phyloP scores from a whole-genome alignment of 2,888 invertebrate genomes.

The Epirrita christyi region DNA sequence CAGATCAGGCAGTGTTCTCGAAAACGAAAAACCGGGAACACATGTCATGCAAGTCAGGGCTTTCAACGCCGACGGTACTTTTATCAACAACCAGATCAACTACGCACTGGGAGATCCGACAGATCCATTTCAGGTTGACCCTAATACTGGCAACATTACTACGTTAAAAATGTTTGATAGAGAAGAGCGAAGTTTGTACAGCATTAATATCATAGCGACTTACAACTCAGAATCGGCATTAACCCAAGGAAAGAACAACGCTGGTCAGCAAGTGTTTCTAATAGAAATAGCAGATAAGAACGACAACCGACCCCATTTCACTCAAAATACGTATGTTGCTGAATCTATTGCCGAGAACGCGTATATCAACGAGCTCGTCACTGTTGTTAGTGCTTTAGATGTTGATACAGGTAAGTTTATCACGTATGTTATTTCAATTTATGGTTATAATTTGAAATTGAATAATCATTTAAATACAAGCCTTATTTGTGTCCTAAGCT shows the following conservation, averaged over 20 bases:
- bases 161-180: constrained; percentile 93
- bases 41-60: constrained; percentile 95
- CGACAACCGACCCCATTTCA: constrained; percentile 96
- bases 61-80: constrained; percentile 93
- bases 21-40: constrained; percentile 93
- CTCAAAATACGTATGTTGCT: constrained; percentile 89
- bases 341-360: constrained; percentile 92
- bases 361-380: constrained; percentile 92
- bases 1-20: constrained; percentile 92
- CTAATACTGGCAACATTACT: constrained; percentile 94
- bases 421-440: too few relatives aligned
- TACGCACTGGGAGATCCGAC: constrained; percentile 89
- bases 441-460: too few relatives aligned
- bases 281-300: constrained; percentile 98
- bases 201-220: constrained; percentile 94
- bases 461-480: too few relatives aligned
- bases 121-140: constrained; percentile 93
- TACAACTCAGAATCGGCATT: constrained; percentile 95
- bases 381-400: constrained; percentile 95
- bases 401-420: constrained; percentile 88
- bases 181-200: constrained; percentile 93
- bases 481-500: too few relatives aligned
- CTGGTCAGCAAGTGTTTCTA: constrained; percentile 91
- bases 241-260: constrained; percentile 87
- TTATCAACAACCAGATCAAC: constrained; percentile 92